Evolutionary conservation across 2,797 vertebrate genomes (phyloP).

Genomic region (Paramormyrops hopkinsi): DNA sequence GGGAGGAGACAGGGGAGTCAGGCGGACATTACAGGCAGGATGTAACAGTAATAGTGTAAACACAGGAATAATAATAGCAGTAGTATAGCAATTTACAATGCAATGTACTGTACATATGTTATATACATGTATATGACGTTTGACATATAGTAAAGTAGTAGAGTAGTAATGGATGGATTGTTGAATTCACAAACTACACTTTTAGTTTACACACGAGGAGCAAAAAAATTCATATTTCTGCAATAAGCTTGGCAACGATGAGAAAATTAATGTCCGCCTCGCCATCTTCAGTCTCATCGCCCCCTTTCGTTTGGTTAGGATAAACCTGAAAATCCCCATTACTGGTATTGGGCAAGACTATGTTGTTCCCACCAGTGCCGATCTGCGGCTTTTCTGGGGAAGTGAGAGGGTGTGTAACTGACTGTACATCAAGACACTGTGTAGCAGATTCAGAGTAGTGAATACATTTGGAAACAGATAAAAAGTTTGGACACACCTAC

Average conservation of each 20-base stretch:
- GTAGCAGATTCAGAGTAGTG: background rate
- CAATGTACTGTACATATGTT: background rate
- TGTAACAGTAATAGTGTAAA: background rate
- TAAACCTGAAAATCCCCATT: background rate
- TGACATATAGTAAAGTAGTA: background rate
- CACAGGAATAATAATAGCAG: background rate
- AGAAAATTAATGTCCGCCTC: background rate
- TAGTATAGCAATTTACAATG: background rate
- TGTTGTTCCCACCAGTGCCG: background rate
- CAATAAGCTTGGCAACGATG: background rate
- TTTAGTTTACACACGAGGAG: background rate
- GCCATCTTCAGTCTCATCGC: background rate
- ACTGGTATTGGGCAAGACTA: background rate
- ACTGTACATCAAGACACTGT: background rate
- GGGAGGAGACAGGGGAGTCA: background rate
- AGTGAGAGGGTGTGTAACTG: background rate
- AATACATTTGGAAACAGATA: background rate
- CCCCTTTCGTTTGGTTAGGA: background rate
- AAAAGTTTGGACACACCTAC: background rate
- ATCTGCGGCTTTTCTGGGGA: background rate
- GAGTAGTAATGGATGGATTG: background rate
- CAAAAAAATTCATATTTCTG: background rate
- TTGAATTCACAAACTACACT: background rate
- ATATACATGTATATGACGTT: background rate
- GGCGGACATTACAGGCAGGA: background rate